These are phyloP conservation scores for Megalonaias nervosa DNA, from an alignment of 1,140 invertebrate species.

Conservation along the genomic window DNA sequence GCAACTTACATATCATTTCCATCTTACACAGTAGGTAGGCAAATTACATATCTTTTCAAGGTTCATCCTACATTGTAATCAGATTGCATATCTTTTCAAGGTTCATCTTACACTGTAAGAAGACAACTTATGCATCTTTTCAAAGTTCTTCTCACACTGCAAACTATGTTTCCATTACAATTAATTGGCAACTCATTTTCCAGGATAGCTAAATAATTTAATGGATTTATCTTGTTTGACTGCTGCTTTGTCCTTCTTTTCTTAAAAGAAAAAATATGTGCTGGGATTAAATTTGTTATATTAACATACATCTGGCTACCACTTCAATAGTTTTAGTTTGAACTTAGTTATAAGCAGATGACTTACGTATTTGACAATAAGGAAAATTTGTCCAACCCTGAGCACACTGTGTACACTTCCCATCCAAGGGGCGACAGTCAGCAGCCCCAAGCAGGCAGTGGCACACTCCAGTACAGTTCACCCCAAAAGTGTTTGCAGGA, in stretches of 20 bases:
- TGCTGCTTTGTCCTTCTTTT: background rate
- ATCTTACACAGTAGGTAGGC: too few relatives aligned
- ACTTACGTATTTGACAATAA: slow-evolving; percentile 29
- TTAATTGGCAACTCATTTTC: background rate
- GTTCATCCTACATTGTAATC: too few relatives aligned
- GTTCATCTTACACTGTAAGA: too few relatives aligned
- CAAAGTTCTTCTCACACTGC: too few relatives aligned
- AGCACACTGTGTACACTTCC: slow-evolving; percentile 17
- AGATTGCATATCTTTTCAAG: too few relatives aligned
- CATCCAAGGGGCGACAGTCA: slow-evolving; percentile 17
- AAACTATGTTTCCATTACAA: too few relatives aligned
- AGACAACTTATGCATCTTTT: too few relatives aligned
- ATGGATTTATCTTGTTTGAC: background rate
- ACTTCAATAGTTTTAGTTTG: background rate
- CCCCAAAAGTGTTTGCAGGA: slow-evolving; percentile 17
- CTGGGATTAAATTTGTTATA: background rate
- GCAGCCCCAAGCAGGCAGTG: slow-evolving; percentile 11
- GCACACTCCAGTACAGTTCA: slow-evolving; percentile 16
- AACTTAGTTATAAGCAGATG: background rate
- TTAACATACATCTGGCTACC: background rate
- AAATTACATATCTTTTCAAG: too few relatives aligned
- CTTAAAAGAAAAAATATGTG: background rate
- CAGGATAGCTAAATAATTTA: background rate
- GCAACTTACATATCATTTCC: too few relatives aligned
- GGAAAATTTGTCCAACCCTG: slow-evolving; percentile 21